Conservation (phyloP, 2,113 vertebrate species). For the Solea senegalensis region DNA sequence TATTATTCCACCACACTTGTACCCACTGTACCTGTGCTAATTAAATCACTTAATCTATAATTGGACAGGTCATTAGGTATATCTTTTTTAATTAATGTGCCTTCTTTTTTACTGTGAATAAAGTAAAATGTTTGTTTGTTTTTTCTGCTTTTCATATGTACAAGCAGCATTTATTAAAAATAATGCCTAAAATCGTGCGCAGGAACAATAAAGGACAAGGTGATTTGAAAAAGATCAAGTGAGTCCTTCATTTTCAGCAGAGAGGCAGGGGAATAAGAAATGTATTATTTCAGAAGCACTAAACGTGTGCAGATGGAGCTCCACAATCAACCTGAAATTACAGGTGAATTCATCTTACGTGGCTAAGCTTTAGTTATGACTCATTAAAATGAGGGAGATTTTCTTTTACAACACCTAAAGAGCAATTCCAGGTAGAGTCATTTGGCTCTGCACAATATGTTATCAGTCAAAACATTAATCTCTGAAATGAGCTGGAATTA, state of each 20-base stretch:
- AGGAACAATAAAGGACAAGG: background rate
- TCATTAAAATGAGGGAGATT: constrained; percentile 1
- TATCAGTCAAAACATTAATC: constrained; percentile 52
- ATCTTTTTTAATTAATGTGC: too few species aligned
- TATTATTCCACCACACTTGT: too few species aligned
- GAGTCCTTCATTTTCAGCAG: constrained; percentile 3
- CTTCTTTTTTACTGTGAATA: background rate
- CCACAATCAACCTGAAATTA: constrained; percentile 14
- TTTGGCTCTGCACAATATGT: constrained; percentile 31
- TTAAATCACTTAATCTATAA: too few species aligned
- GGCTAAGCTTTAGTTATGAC: constrained; percentile 21
- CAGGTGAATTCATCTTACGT: constrained; percentile 23
- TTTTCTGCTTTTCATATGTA: too few species aligned
- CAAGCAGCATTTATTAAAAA: constrained; percentile 12
- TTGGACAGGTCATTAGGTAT: too few species aligned
- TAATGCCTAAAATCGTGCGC: background rate
- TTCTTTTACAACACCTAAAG: background rate
- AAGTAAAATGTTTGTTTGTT: background rate
- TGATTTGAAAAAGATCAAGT: constrained; percentile 2
- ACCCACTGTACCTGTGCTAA: too few species aligned
- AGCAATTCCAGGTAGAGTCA: constrained; percentile 35
- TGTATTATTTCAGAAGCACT: constrained; percentile 7
- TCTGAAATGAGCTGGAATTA: constrained; percentile 54
- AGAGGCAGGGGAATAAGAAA: background rate
- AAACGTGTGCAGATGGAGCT: background rate